phyloP scores from a whole-genome alignment of 2,888 invertebrate genomes.

The Cyrtodaria siliqua region DNA sequence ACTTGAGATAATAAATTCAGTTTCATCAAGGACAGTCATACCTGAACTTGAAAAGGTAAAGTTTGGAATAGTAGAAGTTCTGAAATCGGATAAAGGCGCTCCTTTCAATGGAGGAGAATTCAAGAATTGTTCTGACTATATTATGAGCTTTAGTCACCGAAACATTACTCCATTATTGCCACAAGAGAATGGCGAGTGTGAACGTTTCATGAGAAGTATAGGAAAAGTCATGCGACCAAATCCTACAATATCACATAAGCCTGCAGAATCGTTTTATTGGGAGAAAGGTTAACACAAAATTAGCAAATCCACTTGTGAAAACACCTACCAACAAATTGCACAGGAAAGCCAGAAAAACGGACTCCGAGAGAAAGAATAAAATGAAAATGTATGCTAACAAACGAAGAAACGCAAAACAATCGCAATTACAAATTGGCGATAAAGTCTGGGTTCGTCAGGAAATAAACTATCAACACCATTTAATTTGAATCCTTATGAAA shows the following conservation, averaged over 20 bases:
- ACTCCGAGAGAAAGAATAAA: no score
- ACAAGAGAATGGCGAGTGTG: slow-evolving; percentile 24
- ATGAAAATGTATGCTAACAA: no score
- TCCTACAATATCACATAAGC: not conserved
- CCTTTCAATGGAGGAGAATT: slow-evolving; percentile 46
- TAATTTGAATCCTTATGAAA: no score
- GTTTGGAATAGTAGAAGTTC: slow-evolving; percentile 30
- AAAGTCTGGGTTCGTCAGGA: slow-evolving; percentile 3
- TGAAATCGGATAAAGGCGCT: slow-evolving; percentile 45
- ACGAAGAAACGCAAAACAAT: slow-evolving; percentile 4
- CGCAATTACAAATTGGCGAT: not conserved
- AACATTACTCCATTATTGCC: not conserved
- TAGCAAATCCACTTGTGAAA: no score
- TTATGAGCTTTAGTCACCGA: not conserved
- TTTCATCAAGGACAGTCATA: slow-evolving; percentile 23
- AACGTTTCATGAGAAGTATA: slow-evolving; percentile 17
- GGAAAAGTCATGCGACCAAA: slow-evolving; percentile 14
- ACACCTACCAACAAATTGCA: no score
- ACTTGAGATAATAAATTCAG: slow-evolving; percentile 15
- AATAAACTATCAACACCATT: no score
- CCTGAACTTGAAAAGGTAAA: slow-evolving; percentile 39
- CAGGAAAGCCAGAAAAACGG: no score
- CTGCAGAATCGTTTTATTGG: no score
- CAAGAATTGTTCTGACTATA: slow-evolving; percentile 19
- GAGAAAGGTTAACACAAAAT: no score